Percentiles rank a stretch among this genome's conserved stretches.
phyloP scores from a whole-genome alignment of 2,113 vertebrate genomes.

The Peromyscus leucopus region DNA sequence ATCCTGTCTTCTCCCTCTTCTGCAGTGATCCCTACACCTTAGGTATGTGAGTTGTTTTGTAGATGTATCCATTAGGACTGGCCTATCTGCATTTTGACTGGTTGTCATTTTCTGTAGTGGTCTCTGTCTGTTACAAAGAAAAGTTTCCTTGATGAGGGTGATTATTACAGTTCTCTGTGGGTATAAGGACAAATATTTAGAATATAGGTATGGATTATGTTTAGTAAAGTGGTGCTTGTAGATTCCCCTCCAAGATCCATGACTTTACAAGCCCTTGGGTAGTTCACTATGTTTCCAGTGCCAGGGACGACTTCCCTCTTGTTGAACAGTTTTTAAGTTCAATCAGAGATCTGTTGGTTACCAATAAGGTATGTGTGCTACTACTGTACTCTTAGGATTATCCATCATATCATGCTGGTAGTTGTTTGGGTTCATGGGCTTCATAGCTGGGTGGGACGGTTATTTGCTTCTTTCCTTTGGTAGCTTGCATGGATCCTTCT shows the following conservation, averaged over 20 bases:
- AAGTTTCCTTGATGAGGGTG: neutral
- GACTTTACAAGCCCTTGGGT: neutral
- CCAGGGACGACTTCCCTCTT: neutral
- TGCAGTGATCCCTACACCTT: neutral
- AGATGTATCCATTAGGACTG: neutral
- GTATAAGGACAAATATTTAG: neutral
- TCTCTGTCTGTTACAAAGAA: neutral
- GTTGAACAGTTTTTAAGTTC: neutral
- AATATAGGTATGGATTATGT: neutral
- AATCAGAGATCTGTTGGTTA: neutral
- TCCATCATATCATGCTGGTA: neutral
- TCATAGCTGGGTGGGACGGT: neutral
- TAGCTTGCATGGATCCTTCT: neutral
- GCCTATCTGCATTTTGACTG: neutral
- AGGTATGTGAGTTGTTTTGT: neutral
- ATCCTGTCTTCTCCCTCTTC: neutral
- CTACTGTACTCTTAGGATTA: neutral
- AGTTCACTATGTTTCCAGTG: neutral
- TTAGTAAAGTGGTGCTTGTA: neutral
- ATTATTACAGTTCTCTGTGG: neutral
- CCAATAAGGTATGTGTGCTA: neutral
- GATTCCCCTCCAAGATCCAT: neutral
- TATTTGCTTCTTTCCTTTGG: neutral
- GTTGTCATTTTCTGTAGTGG: no score
- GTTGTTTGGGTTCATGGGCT: neutral